Percentiles rank a stretch among this genome's conserved stretches.
These are phyloP conservation scores for Athalia cordata DNA, from an alignment of 2,888 invertebrate genomes.

Conservation along the genomic window DNA sequence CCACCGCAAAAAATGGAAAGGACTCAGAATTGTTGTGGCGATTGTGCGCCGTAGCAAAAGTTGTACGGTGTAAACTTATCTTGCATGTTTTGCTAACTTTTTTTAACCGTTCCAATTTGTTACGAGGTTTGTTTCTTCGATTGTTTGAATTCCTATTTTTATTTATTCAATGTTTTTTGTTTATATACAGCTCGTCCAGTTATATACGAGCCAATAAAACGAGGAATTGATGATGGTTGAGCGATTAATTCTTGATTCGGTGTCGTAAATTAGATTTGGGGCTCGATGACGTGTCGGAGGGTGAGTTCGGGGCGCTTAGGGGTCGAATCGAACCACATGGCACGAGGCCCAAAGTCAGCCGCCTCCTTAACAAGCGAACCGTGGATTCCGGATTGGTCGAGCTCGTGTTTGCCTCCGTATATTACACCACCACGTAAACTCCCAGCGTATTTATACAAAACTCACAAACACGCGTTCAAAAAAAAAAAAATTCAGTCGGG, in stretches of 20 bases:
- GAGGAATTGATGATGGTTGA: constrained; percentile 30
- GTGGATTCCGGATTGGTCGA: constrained; percentile 34
- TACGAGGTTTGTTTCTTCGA: too few relatives aligned
- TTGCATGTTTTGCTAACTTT: too few relatives aligned
- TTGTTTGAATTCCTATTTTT: too few relatives aligned
- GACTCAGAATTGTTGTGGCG: too few relatives aligned
- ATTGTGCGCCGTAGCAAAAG: too few relatives aligned
- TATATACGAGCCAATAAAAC: constrained; percentile 4
- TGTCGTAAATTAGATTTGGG: constrained; percentile 58
- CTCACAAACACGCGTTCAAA: constrained; percentile 20
- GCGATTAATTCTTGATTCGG: constrained; percentile 42
- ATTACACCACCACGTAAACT: constrained; percentile 48
- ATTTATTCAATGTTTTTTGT: too few relatives aligned
- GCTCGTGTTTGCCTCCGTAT: constrained; percentile 50
- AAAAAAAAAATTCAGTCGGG: constrained; percentile 44
- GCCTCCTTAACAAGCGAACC: constrained; percentile 55
- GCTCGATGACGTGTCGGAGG: constrained; percentile 57
- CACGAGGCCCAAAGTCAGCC: constrained; percentile 58
- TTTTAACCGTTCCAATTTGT: too few relatives aligned
- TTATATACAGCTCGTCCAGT: too few relatives aligned
- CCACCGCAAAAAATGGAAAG: too few relatives aligned
- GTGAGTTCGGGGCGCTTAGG: constrained; percentile 47
- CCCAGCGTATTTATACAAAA: constrained; percentile 37
- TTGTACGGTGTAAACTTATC: too few relatives aligned
- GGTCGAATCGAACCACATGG: constrained; percentile 60